phyloP scores from a whole-genome alignment of 37 sponge, comb jelly and placozoan genomes.

The Axinella damicornis region DNA sequence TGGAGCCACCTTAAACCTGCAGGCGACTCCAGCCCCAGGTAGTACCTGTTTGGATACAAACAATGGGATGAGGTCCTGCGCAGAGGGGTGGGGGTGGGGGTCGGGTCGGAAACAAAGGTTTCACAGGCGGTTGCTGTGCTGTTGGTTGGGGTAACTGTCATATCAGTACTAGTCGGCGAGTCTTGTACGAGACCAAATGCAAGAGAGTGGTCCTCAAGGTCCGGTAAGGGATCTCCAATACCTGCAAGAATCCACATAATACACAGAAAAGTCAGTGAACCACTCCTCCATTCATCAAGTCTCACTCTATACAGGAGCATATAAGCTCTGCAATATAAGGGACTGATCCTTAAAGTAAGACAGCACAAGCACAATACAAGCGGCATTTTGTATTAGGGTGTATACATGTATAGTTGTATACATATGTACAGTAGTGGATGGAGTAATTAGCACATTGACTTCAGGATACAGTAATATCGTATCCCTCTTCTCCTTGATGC shows the following conservation, averaged over 20 bases:
- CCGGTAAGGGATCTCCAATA: slow-evolving; percentile 6
- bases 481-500: too few relatives aligned
- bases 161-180: neutral
- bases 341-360: too few relatives aligned
- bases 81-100: neutral
- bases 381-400: too few relatives aligned
- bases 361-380: too few relatives aligned
- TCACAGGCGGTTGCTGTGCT: neutral
- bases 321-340: too few relatives aligned
- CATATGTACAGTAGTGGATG: too few relatives aligned
- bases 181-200: neutral
- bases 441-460: too few relatives aligned
- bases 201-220: neutral
- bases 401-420: too few relatives aligned
- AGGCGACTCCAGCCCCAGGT: slow-evolving; percentile 55
- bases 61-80: neutral
- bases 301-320: too few relatives aligned
- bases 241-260: slow-evolving; percentile 2
- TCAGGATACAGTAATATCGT: too few relatives aligned
- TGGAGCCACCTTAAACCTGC: slow-evolving; percentile 47
- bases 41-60: neutral
- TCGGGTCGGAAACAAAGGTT: neutral
- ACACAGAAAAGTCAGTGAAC: too few relatives aligned
- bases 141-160: neutral
- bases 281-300: too few relatives aligned